Evolutionary conservation across 1,140 invertebrate genomes (phyloP), one percentile per base, ranked within the genome.

Genomic region (Danaus plexippus): DNA sequence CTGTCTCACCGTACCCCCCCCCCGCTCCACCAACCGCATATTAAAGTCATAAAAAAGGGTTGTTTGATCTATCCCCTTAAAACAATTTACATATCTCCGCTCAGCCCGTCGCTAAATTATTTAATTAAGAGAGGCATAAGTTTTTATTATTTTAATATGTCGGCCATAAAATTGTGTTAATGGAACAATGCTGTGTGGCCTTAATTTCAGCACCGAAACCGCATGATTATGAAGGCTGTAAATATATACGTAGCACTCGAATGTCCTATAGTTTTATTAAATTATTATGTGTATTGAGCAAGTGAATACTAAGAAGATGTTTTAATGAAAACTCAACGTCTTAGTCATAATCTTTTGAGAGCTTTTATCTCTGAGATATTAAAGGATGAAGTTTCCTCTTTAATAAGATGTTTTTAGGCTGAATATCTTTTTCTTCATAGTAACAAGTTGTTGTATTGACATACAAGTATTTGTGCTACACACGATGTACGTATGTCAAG

Each of bases 31-130:
- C 76, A 77, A 81, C 81, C 77, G 84, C 85, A 88, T 87, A 87
- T 87, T 88, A 87, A 87, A 87, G 85, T 85, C 85, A 84, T 88
- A 88, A 88, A 88, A 87, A 88, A 87, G 87, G 87, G 87, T 88
- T 88, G 80, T 88, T 88, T 87, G 87, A 87, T 87, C 87, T 87
- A 88, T 87, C 84, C 87, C 85, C 79, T 32, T 82, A 87, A 86
- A 87, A 88, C 85, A 87, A 88, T 87, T 87, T 87, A 87, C 85
- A 88, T 88, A 87, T 88, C 80, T 85, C 75, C 72, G 75, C 77
- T 77, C 78, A 75, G 69, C 69, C 74, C 75, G 77, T 75, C 73
- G 87, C 84, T 85, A 87, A 88, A 88, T 87, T 88, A 88, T 88
- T 88, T 88, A 88, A 88, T 88, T 88, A 88, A 88, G 86, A 85